Evolutionary conservation across 2,113 vertebrate genomes (phyloP).

Genomic region (Gymnobelideus leadbeateri): DNA sequence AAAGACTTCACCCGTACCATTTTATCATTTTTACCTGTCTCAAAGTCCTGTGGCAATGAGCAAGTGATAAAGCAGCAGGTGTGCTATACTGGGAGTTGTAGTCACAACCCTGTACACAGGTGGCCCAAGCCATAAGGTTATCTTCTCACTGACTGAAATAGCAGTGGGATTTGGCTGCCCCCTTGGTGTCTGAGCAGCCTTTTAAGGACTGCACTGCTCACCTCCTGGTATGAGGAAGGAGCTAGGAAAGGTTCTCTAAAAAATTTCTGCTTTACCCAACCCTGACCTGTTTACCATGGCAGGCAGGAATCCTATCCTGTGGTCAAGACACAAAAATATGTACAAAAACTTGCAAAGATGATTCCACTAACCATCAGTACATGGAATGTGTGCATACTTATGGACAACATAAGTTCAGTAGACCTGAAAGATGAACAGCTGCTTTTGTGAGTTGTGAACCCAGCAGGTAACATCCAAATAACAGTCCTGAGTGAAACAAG

Average conservation of each 20-base stretch:
- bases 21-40: background rate
- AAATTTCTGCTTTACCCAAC: background rate
- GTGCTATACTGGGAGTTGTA: background rate
- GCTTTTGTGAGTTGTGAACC: no score
- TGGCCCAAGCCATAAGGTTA: background rate
- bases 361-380: no score
- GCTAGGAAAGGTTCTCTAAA: background rate
- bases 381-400: no score
- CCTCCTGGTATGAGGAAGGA: background rate
- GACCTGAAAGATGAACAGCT: no score
- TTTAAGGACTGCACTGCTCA: background rate
- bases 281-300: no score
- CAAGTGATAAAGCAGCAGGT: background rate
- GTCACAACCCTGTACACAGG: background rate
- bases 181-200: background rate
- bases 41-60: background rate
- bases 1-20: background rate
- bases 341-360: no score
- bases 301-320: no score
- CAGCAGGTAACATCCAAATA: no score
- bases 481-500: no score
- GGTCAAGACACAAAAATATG: no score
- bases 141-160: background rate
- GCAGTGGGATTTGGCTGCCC: background rate
- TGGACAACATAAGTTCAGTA: no score